These are phyloP conservation scores for Oxyruncus cristatus DNA, from an alignment of 2,113 vertebrate species.

Conservation along the genomic window DNA sequence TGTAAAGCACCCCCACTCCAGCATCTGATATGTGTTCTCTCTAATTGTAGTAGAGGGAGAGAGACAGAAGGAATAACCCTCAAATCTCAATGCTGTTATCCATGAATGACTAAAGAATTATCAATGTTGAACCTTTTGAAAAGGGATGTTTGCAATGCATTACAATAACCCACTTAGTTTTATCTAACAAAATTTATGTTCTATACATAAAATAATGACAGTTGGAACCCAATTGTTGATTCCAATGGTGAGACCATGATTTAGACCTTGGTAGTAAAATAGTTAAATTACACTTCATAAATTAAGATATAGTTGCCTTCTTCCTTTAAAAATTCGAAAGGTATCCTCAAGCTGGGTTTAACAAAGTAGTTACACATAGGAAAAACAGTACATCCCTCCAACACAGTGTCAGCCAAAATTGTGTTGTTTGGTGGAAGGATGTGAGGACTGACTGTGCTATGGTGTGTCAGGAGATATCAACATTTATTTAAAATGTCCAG, in stretches of 20 bases:
- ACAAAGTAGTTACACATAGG: not conserved
- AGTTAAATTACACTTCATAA: not conserved
- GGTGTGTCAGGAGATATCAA: not conserved
- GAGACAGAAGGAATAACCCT: not conserved
- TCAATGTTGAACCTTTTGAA: not conserved
- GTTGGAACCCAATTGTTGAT: not conserved
- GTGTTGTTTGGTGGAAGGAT: not conserved
- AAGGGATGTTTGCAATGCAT: not conserved
- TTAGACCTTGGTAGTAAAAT: not conserved
- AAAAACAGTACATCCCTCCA: not conserved
- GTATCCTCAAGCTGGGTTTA: not conserved
- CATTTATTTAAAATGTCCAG: not conserved
- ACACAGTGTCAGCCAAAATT: not conserved
- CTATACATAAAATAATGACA: not conserved
- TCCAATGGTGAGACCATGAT: not conserved
- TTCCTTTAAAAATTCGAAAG: not conserved
- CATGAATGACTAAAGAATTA: not conserved
- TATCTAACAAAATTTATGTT: not conserved
- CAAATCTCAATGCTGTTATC: not conserved
- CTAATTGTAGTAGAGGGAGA: not conserved
- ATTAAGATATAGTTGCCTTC: not conserved
- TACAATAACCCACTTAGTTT: not conserved
- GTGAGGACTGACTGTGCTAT: not conserved
- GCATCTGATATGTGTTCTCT: not conserved
- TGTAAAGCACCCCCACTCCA: not conserved